Base-by-base conservation (phyloP, 92 coral and sea anemone genomes). In the Palythoa caribaeorum region DNA sequence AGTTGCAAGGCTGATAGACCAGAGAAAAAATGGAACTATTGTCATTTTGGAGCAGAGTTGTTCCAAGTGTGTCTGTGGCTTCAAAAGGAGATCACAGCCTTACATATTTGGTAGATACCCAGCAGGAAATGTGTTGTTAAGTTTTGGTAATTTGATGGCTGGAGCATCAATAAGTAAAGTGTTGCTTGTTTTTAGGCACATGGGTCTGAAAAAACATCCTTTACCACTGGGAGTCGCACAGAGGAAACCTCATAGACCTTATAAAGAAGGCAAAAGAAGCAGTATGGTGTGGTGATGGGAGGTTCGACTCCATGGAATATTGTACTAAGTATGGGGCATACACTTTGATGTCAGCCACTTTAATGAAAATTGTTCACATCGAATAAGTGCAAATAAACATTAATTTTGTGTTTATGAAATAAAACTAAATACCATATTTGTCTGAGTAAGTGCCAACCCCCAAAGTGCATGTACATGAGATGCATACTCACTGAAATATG, bases 1-100 rank as follows among this genome's bases (percentile, higher is more conserved):
- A 73, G 40, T 17, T 73, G 78, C 78, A 40, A 73, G 78, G 78
- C 57, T 39, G 54, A 73, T 12, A 44, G 54, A 11, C 78, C 78
- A 73, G 35, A 73, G 28, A 73, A 71, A 73, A 73, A 70, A 70
- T 73, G 55, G 54, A 14, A 73, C 78, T 3, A 73, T 15, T 57
- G 55, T 73, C 54, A 40, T 13, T 73, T 57, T 39, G 54, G 52
- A 72, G 77, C 77, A 72, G 20, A 36, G 36, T 17, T 71, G 47
- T 71, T 8, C 17, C 37, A 71, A 7, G 47, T 71, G 75, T 13
- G n/a, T 12, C 6, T 35, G 9, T 3, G 48, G 75, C 10, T 63
- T 63, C 35, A 63, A 63, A 1, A 17, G 70, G 70, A 63, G 70
- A 9, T 63, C 70, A 17, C 70, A n/a, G 35, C 36, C 70, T 17